These are phyloP conservation scores for Sphaerophoria taeniata DNA, from an alignment of 2,888 invertebrate genomes.

Conservation along the genomic window DNA sequence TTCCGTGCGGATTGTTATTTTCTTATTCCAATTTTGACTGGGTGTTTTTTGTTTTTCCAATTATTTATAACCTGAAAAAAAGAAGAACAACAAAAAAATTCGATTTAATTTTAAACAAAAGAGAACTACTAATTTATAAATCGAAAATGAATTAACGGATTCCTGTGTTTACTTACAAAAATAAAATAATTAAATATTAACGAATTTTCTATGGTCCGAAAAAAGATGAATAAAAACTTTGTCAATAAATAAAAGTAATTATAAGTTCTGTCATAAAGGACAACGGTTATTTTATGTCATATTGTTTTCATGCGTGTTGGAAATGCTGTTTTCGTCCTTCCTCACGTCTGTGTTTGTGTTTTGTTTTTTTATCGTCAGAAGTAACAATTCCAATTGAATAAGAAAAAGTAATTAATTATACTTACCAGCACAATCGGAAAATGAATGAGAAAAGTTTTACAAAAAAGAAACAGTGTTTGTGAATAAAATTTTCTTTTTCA, in stretches of 20 bases:
- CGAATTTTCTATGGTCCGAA: conserved; percentile 14
- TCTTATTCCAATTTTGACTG: conserved; percentile 53
- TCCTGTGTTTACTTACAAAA: neutral
- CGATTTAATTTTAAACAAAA: conserved; percentile 51
- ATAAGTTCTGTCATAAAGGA: conserved; percentile 7
- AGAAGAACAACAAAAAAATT: conserved; percentile 13
- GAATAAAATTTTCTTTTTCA: conserved; percentile 8
- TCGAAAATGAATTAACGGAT: conserved; percentile 18
- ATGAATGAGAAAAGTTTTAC: neutral
- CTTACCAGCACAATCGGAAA: neutral
- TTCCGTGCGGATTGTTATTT: conserved; percentile 68
- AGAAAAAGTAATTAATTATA: conserved; percentile 8
- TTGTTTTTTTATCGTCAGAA: conserved; percentile 41
- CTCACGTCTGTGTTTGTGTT: conserved; percentile 25
- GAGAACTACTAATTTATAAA: neutral
- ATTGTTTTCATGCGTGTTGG: conserved; percentile 36
- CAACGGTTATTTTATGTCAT: conserved; percentile 23
- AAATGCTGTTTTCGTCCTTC: conserved; percentile 13
- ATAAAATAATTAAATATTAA: conserved; percentile 4
- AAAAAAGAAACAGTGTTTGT: conserved; percentile 33
- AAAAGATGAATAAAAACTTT: conserved; percentile 23
- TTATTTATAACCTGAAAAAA: conserved; percentile 34
- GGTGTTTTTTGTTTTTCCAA: conserved; percentile 53
- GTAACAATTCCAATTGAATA: conserved; percentile 36
- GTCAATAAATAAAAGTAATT: neutral